Evolutionary conservation across 2,888 invertebrate species (phyloP).

Genomic region (Erynnis tages): DNA sequence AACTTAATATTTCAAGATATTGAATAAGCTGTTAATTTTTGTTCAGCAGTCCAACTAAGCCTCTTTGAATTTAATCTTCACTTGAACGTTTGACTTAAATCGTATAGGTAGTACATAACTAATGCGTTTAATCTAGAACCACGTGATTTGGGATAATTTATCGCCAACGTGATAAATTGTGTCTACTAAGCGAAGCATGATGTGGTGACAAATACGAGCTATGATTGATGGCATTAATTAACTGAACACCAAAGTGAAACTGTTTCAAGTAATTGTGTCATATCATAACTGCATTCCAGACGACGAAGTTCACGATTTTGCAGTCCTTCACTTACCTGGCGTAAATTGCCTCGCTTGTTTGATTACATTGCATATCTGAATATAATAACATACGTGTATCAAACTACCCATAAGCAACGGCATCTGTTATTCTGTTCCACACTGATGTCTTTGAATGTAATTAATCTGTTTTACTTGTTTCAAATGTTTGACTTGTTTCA

Average conservation of each 20-base stretch:
- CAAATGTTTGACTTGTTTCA: too few species aligned
- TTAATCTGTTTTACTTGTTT: background rate
- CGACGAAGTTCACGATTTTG: background rate
- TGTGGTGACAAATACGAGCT: slow-evolving; percentile 42
- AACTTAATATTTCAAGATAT: too few species aligned
- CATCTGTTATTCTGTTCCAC: background rate
- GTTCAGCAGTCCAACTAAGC: too few species aligned
- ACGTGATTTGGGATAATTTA: slow-evolving; percentile 41
- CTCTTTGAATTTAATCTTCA: too few species aligned
- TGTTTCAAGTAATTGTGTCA: slow-evolving; percentile 3
- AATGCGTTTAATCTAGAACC: background rate
- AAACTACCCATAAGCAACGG: background rate
- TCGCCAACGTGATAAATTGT: slow-evolving; percentile 36
- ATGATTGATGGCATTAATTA: slow-evolving; percentile 56
- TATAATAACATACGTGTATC: background rate
- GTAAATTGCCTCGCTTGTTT: background rate
- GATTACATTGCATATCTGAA: background rate
- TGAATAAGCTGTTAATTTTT: too few species aligned
- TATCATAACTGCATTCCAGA: slow-evolving; percentile 7
- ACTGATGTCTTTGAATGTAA: background rate
- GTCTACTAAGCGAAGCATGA: slow-evolving; percentile 42
- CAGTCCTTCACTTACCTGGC: background rate
- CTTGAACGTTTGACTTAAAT: too few species aligned
- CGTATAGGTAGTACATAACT: too few species aligned
- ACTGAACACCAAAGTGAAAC: slow-evolving; percentile 26